phyloP scores from a whole-genome alignment of 2,113 vertebrate genomes.

The Spermophilus dauricus region DNA sequence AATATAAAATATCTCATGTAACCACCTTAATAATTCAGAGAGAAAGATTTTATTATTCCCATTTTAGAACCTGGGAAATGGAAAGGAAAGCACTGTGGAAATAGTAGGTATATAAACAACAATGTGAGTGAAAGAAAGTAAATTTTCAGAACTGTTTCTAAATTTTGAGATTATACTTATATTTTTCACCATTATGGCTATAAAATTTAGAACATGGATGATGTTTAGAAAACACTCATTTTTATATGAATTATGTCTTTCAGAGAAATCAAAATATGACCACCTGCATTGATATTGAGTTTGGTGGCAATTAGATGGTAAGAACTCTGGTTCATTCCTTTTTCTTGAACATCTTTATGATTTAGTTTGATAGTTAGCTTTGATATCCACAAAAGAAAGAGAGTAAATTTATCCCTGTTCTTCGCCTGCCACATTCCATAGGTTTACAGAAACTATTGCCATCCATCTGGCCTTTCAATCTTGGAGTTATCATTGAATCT shows the following conservation, averaged over 20 bases:
- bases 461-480: neutral
- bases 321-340: neutral
- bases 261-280: neutral
- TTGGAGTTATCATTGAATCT: neutral
- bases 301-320: neutral
- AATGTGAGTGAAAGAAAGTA: neutral
- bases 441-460: neutral
- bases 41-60: neutral
- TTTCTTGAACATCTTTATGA: neutral
- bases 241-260: neutral
- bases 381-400: neutral
- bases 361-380: neutral
- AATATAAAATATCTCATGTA: neutral
- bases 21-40: neutral
- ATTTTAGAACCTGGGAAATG: neutral
- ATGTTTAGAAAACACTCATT: neutral
- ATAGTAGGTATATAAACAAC: neutral
- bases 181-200: neutral
- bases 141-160: slow-evolving; percentile 30
- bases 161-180: neutral
- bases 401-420: neutral
- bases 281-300: neutral
- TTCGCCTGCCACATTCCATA: too few species aligned
- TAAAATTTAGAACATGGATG: neutral
- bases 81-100: neutral